phyloP scores from a whole-genome alignment of 1,140 invertebrate genomes.

The Oedothorax gibbosus region DNA sequence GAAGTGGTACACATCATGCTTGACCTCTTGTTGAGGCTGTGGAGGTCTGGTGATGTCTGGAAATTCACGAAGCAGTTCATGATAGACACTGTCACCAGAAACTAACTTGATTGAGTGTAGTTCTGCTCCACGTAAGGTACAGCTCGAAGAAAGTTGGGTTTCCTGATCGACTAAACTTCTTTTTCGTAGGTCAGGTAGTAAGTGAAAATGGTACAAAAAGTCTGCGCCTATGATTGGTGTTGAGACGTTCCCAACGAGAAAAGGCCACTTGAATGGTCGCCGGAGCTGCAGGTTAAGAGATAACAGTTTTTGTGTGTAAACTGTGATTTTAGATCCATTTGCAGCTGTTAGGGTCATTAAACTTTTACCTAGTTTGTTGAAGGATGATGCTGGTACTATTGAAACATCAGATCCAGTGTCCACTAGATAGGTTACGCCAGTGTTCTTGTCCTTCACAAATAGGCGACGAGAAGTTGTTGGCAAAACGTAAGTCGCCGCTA shows the following conservation, averaged over 20 bases:
- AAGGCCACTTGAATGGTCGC: constrained; percentile 22
- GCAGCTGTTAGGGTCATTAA: constrained; percentile 26
- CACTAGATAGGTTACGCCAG: constrained; percentile 27
- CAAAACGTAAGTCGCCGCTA: constrained; percentile 5
- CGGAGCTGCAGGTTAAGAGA: constrained; percentile 29
- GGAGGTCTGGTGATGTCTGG: too few relatives aligned
- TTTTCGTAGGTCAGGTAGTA: constrained; percentile 17
- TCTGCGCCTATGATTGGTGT: constrained; percentile 52
- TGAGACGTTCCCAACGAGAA: constrained; percentile 2
- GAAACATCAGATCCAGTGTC: constrained; percentile 50
- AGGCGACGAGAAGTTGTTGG: constrained; percentile 31
- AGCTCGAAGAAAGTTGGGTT: neutral
- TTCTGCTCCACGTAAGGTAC: neutral
- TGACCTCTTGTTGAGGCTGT: constrained; percentile 5
- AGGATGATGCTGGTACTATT: constrained; percentile 5
- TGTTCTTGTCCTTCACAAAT: constrained; percentile 34
- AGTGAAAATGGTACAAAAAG: constrained; percentile 50
- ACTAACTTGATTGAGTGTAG: neutral
- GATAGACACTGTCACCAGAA: constrained; percentile 33
- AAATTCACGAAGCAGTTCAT: constrained; percentile 5
- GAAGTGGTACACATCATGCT: constrained; percentile 46
- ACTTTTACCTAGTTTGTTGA: neutral
- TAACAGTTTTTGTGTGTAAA: constrained; percentile 11
- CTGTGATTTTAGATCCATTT: constrained; percentile 36
- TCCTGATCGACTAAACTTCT: constrained; percentile 39